These are phyloP conservation scores for Gallinago nigripennis DNA, from an alignment of 2,797 vertebrate genomes.

Conservation along the genomic window DNA sequence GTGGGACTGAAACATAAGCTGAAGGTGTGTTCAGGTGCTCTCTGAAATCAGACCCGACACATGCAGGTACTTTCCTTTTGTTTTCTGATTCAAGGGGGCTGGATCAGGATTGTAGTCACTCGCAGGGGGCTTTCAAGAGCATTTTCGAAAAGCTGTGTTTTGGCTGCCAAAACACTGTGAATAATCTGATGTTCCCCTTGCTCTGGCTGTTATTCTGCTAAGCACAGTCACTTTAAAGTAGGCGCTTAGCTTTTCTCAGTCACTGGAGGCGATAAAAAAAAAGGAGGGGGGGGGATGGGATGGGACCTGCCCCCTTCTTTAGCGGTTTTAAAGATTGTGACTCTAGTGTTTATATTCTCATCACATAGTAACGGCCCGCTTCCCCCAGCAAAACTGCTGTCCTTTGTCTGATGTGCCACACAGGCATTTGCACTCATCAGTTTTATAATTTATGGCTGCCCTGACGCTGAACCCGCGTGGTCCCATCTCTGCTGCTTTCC, in stretches of 20 bases:
- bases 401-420: conserved; percentile 4
- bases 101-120: neutral
- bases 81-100: neutral
- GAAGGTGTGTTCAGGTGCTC: neutral
- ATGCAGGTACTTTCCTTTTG: neutral
- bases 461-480: neutral
- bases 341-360: conserved; percentile 6
- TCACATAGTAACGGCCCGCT: neutral
- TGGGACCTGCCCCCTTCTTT: neutral
- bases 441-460: conserved; percentile 39
- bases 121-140: neutral
- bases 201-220: neutral
- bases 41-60: neutral
- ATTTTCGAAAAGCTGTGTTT: neutral
- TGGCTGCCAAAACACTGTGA: neutral
- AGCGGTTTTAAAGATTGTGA: neutral
- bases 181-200: neutral
- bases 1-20: neutral
- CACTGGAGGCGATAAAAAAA: neutral
- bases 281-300: neutral
- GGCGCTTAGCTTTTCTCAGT: neutral
- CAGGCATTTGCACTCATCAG: neutral
- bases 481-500: neutral
- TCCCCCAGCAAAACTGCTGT: neutral
- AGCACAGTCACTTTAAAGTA: neutral